Percentiles rank a stretch among this genome's conserved stretches.
Conservation (phyloP, 2,113 vertebrate species). For the Oryzias melastigma region DNA sequence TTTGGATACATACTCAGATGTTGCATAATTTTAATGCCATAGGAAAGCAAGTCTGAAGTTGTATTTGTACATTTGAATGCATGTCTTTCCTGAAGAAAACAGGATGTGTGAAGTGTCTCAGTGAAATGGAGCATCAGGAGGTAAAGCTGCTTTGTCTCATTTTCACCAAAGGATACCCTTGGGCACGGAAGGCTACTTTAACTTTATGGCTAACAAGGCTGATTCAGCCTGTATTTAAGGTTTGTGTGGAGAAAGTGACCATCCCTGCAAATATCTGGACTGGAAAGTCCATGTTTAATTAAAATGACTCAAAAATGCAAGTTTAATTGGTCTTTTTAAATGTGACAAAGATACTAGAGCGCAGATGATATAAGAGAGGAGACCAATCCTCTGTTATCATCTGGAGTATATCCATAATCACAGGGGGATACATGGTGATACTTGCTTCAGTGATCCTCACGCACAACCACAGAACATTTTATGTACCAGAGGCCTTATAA, state of each 20-base stretch:
- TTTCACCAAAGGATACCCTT: conserved; percentile 12
- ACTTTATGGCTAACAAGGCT: conserved; percentile 46
- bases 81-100: no score
- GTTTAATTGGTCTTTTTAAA: conserved; percentile 26
- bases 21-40: no score
- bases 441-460: not conserved
- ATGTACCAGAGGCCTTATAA: not conserved
- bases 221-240: conserved; percentile 36
- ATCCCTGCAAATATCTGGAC: conserved; percentile 40
- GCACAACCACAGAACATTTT: not conserved
- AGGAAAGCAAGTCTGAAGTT: no score
- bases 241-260: conserved; percentile 32
- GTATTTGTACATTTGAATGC: no score
- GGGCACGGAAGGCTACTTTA: conserved; percentile 22
- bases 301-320: conserved; percentile 28
- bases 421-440: not conserved
- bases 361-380: not conserved
- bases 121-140: not conserved
- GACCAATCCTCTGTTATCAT: not conserved
- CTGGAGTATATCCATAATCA: not conserved
- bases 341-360: conserved; percentile 5
- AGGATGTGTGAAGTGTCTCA: no score
- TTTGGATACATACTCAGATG: no score
- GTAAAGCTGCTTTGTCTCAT: not conserved
- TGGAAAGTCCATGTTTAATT: conserved; percentile 36